phyloP scores from a whole-genome alignment of 2,797 vertebrate species.

The Pangasius larnaudii region DNA sequence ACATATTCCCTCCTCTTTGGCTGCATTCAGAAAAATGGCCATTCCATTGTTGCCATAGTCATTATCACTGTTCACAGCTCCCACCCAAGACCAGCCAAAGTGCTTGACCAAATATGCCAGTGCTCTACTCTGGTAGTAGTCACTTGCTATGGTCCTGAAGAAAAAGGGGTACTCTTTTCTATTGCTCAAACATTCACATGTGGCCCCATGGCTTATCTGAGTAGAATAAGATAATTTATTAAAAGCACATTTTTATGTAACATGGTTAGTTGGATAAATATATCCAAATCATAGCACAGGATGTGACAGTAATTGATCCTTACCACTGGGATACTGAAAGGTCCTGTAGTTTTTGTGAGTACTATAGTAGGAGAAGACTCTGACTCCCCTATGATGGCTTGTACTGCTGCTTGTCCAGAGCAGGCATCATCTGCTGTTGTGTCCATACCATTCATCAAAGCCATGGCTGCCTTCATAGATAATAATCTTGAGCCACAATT shows the following conservation, averaged over 20 bases:
- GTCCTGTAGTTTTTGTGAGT: constrained; percentile 70
- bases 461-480: constrained; percentile 55
- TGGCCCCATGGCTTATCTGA: constrained; percentile 76
- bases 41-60: constrained; percentile 79
- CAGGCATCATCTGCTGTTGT: constrained; percentile 55
- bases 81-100: constrained; percentile 80
- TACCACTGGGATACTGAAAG: constrained; percentile 77
- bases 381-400: constrained; percentile 76
- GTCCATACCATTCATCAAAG: constrained; percentile 58
- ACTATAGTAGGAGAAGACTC: constrained; percentile 76
- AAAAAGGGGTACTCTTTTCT: constrained; percentile 71
- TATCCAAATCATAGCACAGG: background rate
- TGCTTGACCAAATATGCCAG: constrained; percentile 73
- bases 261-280: constrained; percentile 55
- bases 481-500: constrained; percentile 55
- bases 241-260: background rate
- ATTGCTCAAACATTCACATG: constrained; percentile 75
- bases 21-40: constrained; percentile 73
- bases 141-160: constrained; percentile 77
- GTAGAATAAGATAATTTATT: constrained; percentile 17
- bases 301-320: constrained; percentile 16
- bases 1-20: constrained; percentile 72
- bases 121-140: constrained; percentile 73
- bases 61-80: constrained; percentile 75
- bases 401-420: constrained; percentile 67